A percentile compares a stretch with the other conserved stretches of the same genome.
Conservation (phyloP, 2,888 invertebrate species). For the Thera britannica region DNA sequence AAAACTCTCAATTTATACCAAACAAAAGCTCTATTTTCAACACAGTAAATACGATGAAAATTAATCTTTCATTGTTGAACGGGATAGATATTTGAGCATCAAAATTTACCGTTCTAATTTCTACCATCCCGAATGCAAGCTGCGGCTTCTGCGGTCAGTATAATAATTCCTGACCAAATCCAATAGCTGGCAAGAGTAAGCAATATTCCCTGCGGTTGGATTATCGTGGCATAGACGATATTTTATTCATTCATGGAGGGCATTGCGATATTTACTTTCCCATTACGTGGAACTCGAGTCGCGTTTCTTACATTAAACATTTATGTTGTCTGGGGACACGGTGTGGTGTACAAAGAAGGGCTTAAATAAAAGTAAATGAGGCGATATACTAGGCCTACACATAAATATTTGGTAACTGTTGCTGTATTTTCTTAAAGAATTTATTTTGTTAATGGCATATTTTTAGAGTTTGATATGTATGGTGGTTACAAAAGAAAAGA, state of each 20-base stretch:
- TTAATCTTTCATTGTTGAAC: too few species aligned
- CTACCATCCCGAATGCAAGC: constrained; percentile 24
- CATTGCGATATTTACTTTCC: constrained; percentile 76
- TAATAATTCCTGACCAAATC: constrained; percentile 28
- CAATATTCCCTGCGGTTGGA: constrained; percentile 34
- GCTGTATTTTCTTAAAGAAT: too few species aligned
- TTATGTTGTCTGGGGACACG: constrained; percentile 44
- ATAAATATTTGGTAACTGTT: not conserved
- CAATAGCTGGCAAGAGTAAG: constrained; percentile 21
- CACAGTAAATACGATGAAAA: too few species aligned
- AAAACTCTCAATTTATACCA: too few species aligned
- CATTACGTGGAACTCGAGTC: constrained; percentile 71
- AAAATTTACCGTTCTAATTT: constrained; percentile 28
- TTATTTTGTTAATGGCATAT: too few species aligned
- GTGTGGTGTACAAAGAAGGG: constrained; percentile 12
- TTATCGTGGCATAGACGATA: constrained; percentile 44
- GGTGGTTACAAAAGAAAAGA: too few species aligned
- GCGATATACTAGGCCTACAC: constrained; percentile 13
- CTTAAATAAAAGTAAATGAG: constrained; percentile 25
- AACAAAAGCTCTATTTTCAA: too few species aligned
- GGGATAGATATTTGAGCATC: constrained; percentile 3
- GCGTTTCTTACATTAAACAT: constrained; percentile 75
- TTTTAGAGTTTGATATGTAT: too few species aligned
- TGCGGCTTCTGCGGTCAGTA: constrained; percentile 22
- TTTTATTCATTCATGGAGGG: constrained; percentile 78